phyloP scores from a whole-genome alignment of 2,888 invertebrate species.

The Ptychoptera contaminata region DNA sequence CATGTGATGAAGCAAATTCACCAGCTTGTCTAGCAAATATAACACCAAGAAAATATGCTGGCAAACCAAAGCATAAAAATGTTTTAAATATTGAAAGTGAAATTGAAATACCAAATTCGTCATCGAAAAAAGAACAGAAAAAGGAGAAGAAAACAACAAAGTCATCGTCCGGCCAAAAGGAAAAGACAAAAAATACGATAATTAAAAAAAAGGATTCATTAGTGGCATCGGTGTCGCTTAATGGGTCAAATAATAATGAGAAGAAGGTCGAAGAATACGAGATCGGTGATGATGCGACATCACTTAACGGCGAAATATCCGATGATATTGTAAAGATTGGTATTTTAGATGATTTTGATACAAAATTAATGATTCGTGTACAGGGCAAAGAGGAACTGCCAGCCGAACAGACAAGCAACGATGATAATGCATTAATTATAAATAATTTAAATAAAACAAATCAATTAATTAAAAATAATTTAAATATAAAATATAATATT shows the following conservation, averaged over 20 bases:
- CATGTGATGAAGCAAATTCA: constrained; percentile 24
- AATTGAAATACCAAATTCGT: constrained; percentile 18
- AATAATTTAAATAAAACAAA: too few relatives aligned
- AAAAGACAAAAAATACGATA: constrained; percentile 3
- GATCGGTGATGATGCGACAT: constrained; percentile 37
- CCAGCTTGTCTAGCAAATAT: constrained; percentile 36
- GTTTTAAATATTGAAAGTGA: constrained; percentile 29
- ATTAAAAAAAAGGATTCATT: constrained; percentile 1
- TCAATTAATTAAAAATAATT: too few relatives aligned
- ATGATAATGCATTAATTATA: too few relatives aligned
- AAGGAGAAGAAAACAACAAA: constrained; percentile 12
- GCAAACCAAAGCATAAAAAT: constrained; percentile 22
- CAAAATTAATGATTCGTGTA: constrained; percentile 35
- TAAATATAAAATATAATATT: too few relatives aligned
- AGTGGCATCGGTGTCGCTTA: constrained; percentile 8
- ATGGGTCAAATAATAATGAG: constrained; percentile 15
- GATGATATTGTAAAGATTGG: constrained; percentile 31
- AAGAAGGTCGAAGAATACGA: constrained; percentile 34
- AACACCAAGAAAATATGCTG: constrained; percentile 18
- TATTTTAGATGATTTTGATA: constrained; percentile 32
- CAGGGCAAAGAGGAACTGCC: constrained; percentile 59
- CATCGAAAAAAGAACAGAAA: constrained; percentile 14
- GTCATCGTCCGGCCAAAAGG: constrained; percentile 7
- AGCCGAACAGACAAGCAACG: constrained; percentile 26
- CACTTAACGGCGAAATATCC: constrained; percentile 25